Conservation (phyloP, 2,797 vertebrate genomes). For the Acanthurus tractus region DNA sequence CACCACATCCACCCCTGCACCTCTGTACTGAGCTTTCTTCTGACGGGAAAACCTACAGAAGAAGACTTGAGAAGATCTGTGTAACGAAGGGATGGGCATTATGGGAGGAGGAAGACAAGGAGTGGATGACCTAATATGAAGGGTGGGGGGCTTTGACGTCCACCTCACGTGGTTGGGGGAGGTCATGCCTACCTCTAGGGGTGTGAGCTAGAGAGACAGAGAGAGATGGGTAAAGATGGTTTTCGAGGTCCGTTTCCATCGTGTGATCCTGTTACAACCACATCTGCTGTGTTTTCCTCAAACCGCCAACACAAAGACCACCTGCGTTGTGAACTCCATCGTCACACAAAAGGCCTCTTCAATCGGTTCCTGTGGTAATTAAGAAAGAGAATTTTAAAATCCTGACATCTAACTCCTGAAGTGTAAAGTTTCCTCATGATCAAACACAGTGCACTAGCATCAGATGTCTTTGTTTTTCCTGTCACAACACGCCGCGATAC, state of each 20-base stretch:
- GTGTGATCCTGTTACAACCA: slow-evolving; percentile 77
- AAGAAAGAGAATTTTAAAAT: slow-evolving; percentile 12
- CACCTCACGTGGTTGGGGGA: slow-evolving; percentile 44
- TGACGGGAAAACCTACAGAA: slow-evolving; percentile 54
- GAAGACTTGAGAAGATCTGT: slow-evolving; percentile 24
- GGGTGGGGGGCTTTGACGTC: slow-evolving; percentile 44
- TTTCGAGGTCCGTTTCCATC: slow-evolving; percentile 71
- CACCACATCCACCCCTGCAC: slow-evolving; percentile 23
- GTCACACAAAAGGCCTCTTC: slow-evolving; percentile 58
- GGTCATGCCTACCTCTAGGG: slow-evolving; percentile 57
- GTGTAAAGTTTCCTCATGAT: slow-evolving; percentile 1
- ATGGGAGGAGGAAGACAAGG: slow-evolving; percentile 2
- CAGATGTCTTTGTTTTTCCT: slow-evolving; percentile 1
- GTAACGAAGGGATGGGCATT: slow-evolving; percentile 10
- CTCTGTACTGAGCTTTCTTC: slow-evolving; percentile 48
- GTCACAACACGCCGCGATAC: slow-evolving; percentile 23
- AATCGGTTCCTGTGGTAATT: slow-evolving; percentile 68
- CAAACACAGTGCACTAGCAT: not conserved
- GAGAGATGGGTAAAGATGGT: slow-evolving; percentile 33
- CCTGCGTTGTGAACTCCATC: slow-evolving; percentile 66
- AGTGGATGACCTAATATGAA: not conserved
- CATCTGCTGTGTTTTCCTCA: slow-evolving; percentile 70
- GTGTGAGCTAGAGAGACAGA: slow-evolving; percentile 17
- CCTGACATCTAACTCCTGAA: not conserved
- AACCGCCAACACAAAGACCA: slow-evolving; percentile 67